Conservation (phyloP, 2,888 invertebrate species). For the Glyphotaelius pellucidus region DNA sequence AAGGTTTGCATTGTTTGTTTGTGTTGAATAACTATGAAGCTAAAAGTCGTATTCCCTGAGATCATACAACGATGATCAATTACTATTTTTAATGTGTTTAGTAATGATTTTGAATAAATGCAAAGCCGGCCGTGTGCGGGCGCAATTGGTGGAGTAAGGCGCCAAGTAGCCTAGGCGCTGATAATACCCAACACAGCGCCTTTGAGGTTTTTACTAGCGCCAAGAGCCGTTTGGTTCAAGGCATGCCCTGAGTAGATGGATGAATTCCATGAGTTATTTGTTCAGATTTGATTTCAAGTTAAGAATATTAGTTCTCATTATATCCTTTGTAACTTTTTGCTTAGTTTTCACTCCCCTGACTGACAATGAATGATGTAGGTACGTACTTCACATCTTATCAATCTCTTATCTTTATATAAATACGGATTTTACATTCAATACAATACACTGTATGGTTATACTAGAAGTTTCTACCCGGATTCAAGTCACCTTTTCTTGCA, state of each 20-base stretch:
- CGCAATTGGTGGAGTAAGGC: no score
- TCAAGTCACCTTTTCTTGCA: no score
- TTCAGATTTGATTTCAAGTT: not conserved
- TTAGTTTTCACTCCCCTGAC: not conserved
- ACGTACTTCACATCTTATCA: not conserved
- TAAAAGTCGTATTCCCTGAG: not conserved
- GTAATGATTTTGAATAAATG: no score
- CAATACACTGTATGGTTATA: not conserved
- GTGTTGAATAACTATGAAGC: not conserved
- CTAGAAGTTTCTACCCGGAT: no score
- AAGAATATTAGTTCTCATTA: not conserved
- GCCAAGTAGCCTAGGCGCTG: no score
- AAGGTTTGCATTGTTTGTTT: constrained; percentile 75
- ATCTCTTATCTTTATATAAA: not conserved
- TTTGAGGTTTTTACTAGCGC: no score
- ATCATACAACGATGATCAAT: not conserved
- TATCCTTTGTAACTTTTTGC: not conserved
- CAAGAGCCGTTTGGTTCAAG: no score
- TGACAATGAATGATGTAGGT: not conserved
- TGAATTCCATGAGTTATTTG: not conserved
- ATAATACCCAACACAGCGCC: no score
- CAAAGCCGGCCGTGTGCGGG: no score
- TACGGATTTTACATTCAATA: not conserved
- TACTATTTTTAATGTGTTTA: not conserved
- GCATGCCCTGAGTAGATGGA: not conserved